Evolutionary conservation across 2,888 invertebrate genomes (phyloP).

Genomic region (Clepsis dumicolana): DNA sequence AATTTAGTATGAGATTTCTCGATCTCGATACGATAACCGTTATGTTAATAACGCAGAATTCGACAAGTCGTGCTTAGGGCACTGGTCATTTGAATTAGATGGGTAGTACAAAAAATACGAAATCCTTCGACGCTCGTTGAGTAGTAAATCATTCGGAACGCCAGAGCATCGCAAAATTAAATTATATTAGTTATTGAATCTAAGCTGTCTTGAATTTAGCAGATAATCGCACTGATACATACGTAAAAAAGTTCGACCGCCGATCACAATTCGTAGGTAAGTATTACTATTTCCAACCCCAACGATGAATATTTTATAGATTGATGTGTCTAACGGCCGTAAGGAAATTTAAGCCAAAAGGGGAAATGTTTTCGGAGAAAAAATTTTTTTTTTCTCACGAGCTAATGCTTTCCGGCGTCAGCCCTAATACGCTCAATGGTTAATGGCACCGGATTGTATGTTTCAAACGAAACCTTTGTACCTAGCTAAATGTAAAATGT

Average conservation of each 20-base stretch:
- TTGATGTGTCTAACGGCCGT: constrained; percentile 27
- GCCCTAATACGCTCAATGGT: constrained; percentile 9
- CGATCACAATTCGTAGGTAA: no score
- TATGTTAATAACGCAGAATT: no score
- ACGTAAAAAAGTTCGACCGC: no score
- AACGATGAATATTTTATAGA: constrained; percentile 30
- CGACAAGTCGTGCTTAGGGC: no score
- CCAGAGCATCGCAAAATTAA: no score
- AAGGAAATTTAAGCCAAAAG: constrained; percentile 21
- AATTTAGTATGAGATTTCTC: no score
- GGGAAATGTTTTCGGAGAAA: constrained; percentile 18
- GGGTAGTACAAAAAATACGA: not conserved
- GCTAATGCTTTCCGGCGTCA: constrained; percentile 13
- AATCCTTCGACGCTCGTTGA: not conserved
- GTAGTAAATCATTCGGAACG: not conserved
- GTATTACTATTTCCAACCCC: not conserved
- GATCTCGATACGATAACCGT: no score
- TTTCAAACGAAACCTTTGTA: not conserved
- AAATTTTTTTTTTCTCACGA: constrained; percentile 15
- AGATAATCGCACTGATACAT: no score
- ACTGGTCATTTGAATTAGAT: not conserved
- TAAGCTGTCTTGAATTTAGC: no score
- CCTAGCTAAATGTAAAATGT: not conserved
- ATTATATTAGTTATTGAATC: no score
- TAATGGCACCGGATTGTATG: not conserved